Evolutionary conservation across 2,113 vertebrate genomes (phyloP), one percentile per base, ranked within the genome.

Genomic region (Tenebrosternarchus preto): DNA sequence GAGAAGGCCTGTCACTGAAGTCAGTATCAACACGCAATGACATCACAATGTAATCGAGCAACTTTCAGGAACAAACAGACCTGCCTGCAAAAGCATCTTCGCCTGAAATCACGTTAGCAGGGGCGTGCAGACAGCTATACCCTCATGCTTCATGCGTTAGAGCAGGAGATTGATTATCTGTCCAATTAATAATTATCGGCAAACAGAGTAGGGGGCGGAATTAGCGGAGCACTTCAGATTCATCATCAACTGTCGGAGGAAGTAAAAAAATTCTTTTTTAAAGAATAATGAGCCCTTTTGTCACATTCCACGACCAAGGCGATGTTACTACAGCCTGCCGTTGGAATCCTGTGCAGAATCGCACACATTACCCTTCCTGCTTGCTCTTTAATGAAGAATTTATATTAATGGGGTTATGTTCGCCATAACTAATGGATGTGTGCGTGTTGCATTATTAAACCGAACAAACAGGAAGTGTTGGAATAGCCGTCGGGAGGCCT

Each of bases 151-250:
- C 82, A 77, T 87, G 84, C 87, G 89, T 91, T 89, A 92, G 90
- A 50, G 88, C 86, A 92, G 90, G 87, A 87, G 85, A 91, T 89
- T 86, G 91, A 90, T 88, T 90, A 83, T 81, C 87, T 79, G 84
- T 88, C 88, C 87, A 87, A 90, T 91, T 89, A 89, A 91, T 84
- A 88, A 89, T 90, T 85, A 84, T 84, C 70, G 78, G 82, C 86
- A 86, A 85, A 82, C 86, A 83, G 33, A 39, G 80, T 82, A 55
- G 82, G 74, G 78, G 86, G 72, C 82, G 74, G 76, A 0, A 82
- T 86, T 43, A 68, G 68, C 77, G 67, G 86, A 80, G 57, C 75
- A 67, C 86, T 88, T 88, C 83, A 81, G 81, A 89, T 87, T 86
- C 88, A 61, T 76, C 55, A 53, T 59, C 73, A 66, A 71, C 36